Evolutionary conservation across 1,140 invertebrate species (phyloP), one percentile per base, ranked within the genome.

Genomic region (Diploscapter pachys): DNA sequence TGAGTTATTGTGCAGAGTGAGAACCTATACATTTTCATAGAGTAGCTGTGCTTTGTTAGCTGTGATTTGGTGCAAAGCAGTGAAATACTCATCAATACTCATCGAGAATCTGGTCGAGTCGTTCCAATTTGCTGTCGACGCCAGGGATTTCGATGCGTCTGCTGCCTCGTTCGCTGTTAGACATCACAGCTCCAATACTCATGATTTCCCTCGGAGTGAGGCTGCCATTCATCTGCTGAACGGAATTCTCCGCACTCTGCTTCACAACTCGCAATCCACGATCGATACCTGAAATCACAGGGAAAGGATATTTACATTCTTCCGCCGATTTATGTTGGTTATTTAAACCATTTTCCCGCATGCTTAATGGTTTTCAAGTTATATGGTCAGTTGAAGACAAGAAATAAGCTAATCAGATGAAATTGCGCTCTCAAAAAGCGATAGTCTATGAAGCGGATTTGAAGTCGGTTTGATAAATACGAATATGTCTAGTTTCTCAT

Each of bases 191-290:
- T 31, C 31, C 31, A 31, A 31, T 31, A 1, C 31, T 31, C 31
- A 31, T 31, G 31, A 31, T 31, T 31, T 31, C 31, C 31, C 31
- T 31, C 31, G 31, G 31, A 31, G 31, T 31, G 52, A 59, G 63
- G 63, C 73, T 67, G 59, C 70, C 68, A 65, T 74, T 74, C 59
- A 74, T 69, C 49, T 74, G 63, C 13, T 56, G 64, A 51, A 74
- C 73, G 31, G 73, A 74, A 50, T 13, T 74, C 56, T 74, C 73
- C 13, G 73, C 73, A 74, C 73, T 74, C 51, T 74, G 73, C 53
- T 64, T 65, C 5, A 74, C 73, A n/a, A 67, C 73, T 55, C 70
- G 68, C 51, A 74, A 65, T 52, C 73, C 73, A 62, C 73, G 73
- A 64, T 74, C 73, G 64, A 74, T 56, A 31, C 73, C 73, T 74